Percentiles rank a stretch among this genome's conserved stretches.
These are phyloP conservation scores for Escarpia spicata DNA, from an alignment of 2,888 invertebrate genomes.

Conservation along the genomic window DNA sequence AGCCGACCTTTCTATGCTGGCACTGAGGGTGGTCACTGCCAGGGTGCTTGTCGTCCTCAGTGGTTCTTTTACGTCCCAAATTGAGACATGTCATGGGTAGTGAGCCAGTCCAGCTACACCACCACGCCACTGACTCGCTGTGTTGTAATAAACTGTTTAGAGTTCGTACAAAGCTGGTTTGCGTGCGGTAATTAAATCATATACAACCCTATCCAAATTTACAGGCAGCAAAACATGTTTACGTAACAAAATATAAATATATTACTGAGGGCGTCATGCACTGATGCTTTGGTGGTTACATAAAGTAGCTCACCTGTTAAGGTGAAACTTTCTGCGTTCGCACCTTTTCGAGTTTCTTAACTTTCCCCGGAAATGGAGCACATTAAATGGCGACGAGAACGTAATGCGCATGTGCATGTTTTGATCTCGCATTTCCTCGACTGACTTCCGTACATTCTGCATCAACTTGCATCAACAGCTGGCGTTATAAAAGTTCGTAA, in stretches of 20 bases:
- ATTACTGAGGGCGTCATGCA: background rate
- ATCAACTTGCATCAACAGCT: conserved; percentile 13
- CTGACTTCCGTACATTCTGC: background rate
- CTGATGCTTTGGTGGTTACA: background rate
- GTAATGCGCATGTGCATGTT: conserved; percentile 48
- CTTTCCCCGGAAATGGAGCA: background rate
- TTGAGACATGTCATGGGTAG: too few species aligned
- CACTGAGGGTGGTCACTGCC: too few species aligned
- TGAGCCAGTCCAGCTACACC: too few species aligned
- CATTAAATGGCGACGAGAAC: conserved; percentile 30
- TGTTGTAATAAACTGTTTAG: too few species aligned
- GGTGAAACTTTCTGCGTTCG: background rate
- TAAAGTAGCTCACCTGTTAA: background rate
- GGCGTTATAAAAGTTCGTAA: background rate
- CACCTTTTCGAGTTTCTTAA: conserved; percentile 6
- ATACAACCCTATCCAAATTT: background rate
- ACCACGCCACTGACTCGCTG: too few species aligned
- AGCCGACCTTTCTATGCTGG: too few species aligned
- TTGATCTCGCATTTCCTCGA: conserved; percentile 44
- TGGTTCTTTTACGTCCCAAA: too few species aligned
- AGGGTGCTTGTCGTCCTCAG: too few species aligned
- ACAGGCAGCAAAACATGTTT: background rate
- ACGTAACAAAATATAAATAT: background rate
- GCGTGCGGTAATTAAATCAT: too few species aligned
- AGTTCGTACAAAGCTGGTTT: too few species aligned